Base-by-base conservation (phyloP, 2,888 invertebrate genomes). In the Crossocerus cetratus region DNA sequence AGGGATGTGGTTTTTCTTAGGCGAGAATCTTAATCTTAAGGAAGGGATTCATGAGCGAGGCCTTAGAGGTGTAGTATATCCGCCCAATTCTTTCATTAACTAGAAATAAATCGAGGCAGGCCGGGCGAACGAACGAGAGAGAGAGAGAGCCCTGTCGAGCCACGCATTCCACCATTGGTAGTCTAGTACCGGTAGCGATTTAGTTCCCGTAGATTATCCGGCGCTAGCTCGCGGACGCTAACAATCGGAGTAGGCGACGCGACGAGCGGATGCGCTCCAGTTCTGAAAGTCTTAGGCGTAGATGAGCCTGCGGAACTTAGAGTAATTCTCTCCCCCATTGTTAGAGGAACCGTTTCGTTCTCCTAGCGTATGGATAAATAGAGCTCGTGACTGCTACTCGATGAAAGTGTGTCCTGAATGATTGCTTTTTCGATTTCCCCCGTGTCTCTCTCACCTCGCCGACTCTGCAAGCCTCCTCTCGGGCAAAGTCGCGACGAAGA, bases 31-130 rank as follows among this genome's bases (percentile, higher is more conserved):
- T 32, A 32, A 32, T 32, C 32, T 78, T 80, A 70, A 74, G 80
- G 0, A 77, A 82, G 32, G 32, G 32, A 82, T 77, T 74, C 60
- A 88, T 88, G 87, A 89, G 90, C 84, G 89, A 89, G 90, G 90
- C 90, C 90, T 90, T 90, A 32, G 32, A 90, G 90, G 85, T 88
- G 87, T 89, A 90, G 89, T 88, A 87, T 86, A 90, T 90, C 90
- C 90, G 90, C 90, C 90, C 90, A 90, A 88, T 84, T 86, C 83
- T 86, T 86, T 78, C 78, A 76, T 78, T 76, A 72, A 63, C 76
- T 76, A 83, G 79, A 74, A 76, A 71, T 80, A 8, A 32, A 83
- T 74, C 71, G 69, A 82, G 84, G 71, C 82, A 64, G 32, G 32
- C 32, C 11, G 11, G 3, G 8, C 3, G 8, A 2, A 32, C 32